These are phyloP conservation scores for Cyprinodon tularosa DNA, from an alignment of 2,113 vertebrate species.

Conservation along the genomic window DNA sequence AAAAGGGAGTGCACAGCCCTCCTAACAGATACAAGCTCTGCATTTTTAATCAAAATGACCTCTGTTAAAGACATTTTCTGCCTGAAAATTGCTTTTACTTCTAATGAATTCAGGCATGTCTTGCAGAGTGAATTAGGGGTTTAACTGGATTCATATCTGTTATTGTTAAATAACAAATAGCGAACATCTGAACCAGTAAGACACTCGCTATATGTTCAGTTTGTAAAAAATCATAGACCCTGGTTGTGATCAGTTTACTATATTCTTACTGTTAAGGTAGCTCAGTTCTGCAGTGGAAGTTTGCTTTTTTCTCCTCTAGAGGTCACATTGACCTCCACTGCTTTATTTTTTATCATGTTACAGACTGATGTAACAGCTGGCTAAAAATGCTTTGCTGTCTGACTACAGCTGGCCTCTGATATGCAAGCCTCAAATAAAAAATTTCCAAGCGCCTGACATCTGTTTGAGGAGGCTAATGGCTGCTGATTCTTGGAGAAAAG, in stretches of 20 bases:
- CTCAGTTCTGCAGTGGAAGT: neutral
- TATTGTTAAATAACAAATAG: neutral
- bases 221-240: neutral
- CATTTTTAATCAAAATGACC: neutral
- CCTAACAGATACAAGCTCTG: neutral
- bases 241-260: neutral
- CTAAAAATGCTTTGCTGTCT: slow-evolving; percentile 8
- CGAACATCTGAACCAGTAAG: neutral
- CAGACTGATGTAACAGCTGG: neutral
- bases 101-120: neutral
- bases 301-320: neutral
- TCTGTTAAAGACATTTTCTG: neutral
- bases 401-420: neutral
- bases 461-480: neutral
- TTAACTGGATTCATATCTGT: neutral
- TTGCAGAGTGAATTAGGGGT: neutral
- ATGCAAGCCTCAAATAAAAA: neutral
- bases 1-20: neutral
- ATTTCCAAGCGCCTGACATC: neutral
- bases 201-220: neutral
- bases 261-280: neutral
- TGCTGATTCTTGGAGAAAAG: neutral
- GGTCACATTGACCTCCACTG: neutral
- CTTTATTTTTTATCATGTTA: neutral
- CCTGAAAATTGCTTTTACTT: neutral